Base-by-base conservation (phyloP, 2,113 vertebrate genomes). In the Barnardius zonarius region DNA sequence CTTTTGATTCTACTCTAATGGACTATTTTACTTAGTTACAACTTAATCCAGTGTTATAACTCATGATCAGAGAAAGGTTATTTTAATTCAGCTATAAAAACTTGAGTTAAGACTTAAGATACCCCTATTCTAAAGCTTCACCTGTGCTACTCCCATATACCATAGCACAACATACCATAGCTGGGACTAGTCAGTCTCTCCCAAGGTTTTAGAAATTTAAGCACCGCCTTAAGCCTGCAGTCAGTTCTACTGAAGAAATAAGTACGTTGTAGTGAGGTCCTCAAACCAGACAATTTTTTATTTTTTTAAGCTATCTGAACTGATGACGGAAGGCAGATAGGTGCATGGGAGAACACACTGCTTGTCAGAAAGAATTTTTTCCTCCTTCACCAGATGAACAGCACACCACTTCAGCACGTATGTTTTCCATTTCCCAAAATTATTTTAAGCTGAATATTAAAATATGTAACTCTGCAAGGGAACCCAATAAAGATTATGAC, bases 81-180 rank as follows among this genome's bases (percentile, higher is more conserved):
- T 84, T 92, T 93, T 82, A 83, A 90, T 95, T 48, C 83, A 72
- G 28, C 51, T 86, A 80, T 30, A 77, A 83, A 94, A 86, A 55
- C 51, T 41, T 86, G 73, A 94, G 68, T 51, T 83, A 92, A 78
- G n/a, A 55, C 20, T 63, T 2, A 3, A 54, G 49, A 41, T 1
- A 68, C 9, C 22, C 30, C 27, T 17, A 46, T 39, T 70, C 51
- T 72, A 22, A 75, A 80, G 44, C 19, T 73, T 76, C 69, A 82
- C 66, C 63, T 72, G 43, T 28, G 44, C 28, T 35, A 18, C 49
- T 22, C 10, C 25, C 23, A n/a, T 37, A n/a, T n/a, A 59, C 33
- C 55, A 23, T 10, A 83, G 41, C 33, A 74, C 44, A 86, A 54
- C 66, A 54, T 13, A 27, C 5, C 23, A 25, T 2, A 33, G 24